Base-by-base conservation (phyloP, 2,113 vertebrate species). In the Actenoides lindsayi region DNA sequence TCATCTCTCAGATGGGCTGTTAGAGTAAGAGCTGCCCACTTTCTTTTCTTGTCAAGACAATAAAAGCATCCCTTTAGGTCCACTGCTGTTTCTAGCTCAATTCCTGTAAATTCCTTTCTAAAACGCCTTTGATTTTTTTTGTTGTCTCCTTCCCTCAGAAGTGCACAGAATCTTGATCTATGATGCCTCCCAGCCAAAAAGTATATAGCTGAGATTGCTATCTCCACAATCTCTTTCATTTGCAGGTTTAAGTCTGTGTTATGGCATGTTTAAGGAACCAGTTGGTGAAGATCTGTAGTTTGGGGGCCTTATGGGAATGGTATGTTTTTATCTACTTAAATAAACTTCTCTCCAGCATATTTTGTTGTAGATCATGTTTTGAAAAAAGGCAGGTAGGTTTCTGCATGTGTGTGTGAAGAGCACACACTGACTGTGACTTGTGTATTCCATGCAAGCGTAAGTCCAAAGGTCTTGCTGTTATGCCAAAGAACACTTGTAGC, bases 181-280 rank as follows among this genome's bases (percentile, higher is more conserved):
- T 0, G 3, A 53, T 89, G 86, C 86, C 90, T 94, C 81, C 83
- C 89, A 94, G 96, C 78, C 73, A 96, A 96, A 56, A 75, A 65
- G 8, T 23, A 31, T 79, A 37, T n/a, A 71, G 86, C 81, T 87
- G 74, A 84, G 83, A 91, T 91, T 76, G 69, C 81, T 23, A 87
- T 94, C 94, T 83, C 35, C 51, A 20, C 1, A 6, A 91, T 93
- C 92, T 94, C 81, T 59, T 87, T 87, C 41, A 50, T 87, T 93
- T 94, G 70, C 89, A 94, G 65, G 33, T 91, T 64, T 65, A 71
- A 84, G 84, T 76, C 81, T 89, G n/a, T 87, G 92, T 94, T 78
- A 69, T 62, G 59, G 83, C 96, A 94, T 16, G 94, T 94, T 96
- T 76, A 59, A 89, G n/a, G 57, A 96, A 65, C 41, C 80, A 73